phyloP scores from a whole-genome alignment of 2,797 vertebrate genomes.

The Pipistrellus nathusii region DNA sequence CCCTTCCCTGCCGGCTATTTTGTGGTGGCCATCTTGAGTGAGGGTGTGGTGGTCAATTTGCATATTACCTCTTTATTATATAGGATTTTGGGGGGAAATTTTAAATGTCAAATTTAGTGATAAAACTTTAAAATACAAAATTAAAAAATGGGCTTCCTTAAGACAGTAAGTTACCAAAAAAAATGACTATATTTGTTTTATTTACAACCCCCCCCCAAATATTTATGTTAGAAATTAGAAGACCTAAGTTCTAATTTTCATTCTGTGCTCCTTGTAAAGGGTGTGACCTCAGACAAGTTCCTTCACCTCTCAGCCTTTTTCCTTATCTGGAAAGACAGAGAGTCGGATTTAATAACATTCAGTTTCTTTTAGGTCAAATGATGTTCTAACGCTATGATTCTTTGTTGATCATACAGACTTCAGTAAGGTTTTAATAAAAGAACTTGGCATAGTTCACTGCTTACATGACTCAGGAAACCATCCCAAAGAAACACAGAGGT shows the following conservation, averaged over 20 bases:
- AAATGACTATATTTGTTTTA: neutral
- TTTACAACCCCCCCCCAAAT: neutral
- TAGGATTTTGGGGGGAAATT: neutral
- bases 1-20: no score
- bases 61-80: no score
- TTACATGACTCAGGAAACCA: conserved; percentile 66
- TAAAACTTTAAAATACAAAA: conserved; percentile 43
- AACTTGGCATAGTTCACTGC: conserved; percentile 37
- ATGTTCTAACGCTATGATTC: conserved; percentile 33
- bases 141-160: conserved; percentile 48
- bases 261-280: neutral
- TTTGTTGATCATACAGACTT: conserved; percentile 34
- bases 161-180: conserved; percentile 8
- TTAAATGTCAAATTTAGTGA: neutral
- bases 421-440: conserved; percentile 62
- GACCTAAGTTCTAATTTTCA: neutral
- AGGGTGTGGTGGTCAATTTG: no score
- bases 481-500: conserved; percentile 58
- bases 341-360: neutral
- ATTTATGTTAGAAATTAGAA: neutral
- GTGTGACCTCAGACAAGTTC: conserved; percentile 17
- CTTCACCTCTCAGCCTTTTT: conserved; percentile 19
- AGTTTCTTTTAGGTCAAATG: conserved; percentile 31
- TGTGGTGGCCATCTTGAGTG: no score
- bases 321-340: conserved; percentile 21